Evolutionary conservation across 2,888 invertebrate species (phyloP), one percentile per base, ranked within the genome.

Genomic region (Cataglyphis altisquamis): DNA sequence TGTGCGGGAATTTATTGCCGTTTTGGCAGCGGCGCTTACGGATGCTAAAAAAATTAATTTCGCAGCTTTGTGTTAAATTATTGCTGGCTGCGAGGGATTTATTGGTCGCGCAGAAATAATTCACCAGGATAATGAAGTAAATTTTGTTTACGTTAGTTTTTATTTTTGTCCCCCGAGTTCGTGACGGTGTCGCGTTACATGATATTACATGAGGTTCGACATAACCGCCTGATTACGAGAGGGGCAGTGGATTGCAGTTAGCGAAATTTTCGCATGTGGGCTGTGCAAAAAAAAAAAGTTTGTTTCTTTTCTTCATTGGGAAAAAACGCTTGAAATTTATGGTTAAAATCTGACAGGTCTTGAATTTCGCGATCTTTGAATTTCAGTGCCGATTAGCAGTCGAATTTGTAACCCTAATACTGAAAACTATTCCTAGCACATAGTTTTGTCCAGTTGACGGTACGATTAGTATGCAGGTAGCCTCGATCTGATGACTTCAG

Each of bases 391-490:
- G 68, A 29, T n/a, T 52, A 60, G 39, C 73, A 77, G 82, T 88
- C 88, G 87, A 86, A 88, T 87, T 91, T 83, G 72, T 83, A 85
- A 88, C 83, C 83, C 81, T 45, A 63, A 66, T 87, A 87, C 89
- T 84, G 52, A 85, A 67, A 80, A 63, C 80, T 88, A 84, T 88
- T 86, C 84, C 84, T 87, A 87, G 83, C 87, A 86, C 88, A 86
- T 85, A 86, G 86, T 86, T 90, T 80, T 82, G 85, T 73, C 67
- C 64, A 81, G 41, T 52, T 32, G 75, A 75, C 68, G 66, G 62
- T 88, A 83, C 87, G 87, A 93, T 93, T 93, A 91, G 91, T 91
- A 93, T 93, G 92, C 93, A 91, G 89, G 72, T 72, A 87, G 92
- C 85, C 88, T 91, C 92, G 92, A 93, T 92, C 91, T 88, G 93